phyloP scores from a whole-genome alignment of 2,797 vertebrate genomes.

The Loriculus beryllinus region DNA sequence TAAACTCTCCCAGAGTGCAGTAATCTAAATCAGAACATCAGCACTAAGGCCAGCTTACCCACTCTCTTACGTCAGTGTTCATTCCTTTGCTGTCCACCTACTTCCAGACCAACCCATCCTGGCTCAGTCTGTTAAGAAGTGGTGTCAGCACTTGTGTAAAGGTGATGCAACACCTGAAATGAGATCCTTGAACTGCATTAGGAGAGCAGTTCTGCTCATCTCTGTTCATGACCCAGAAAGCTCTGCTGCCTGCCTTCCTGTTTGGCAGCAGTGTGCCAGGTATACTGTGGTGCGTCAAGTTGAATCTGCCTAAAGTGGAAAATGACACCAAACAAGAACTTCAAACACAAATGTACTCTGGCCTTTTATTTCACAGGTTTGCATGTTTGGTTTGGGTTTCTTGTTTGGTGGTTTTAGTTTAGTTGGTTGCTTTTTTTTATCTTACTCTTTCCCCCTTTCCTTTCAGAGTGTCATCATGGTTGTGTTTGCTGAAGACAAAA shows the following conservation, averaged over 20 bases:
- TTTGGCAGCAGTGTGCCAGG: not conserved
- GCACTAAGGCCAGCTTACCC: not conserved
- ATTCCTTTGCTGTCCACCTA: slow-evolving; percentile 29
- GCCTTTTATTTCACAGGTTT: not conserved
- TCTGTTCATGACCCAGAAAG: slow-evolving; percentile 38
- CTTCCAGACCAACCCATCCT: slow-evolving; percentile 38
- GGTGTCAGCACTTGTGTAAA: slow-evolving; percentile 50
- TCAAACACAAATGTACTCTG: not conserved
- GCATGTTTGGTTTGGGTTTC: not conserved
- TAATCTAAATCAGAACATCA: not conserved
- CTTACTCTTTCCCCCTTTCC: not conserved
- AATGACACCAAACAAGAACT: not conserved
- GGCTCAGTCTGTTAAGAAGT: slow-evolving; percentile 3
- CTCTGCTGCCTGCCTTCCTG: not conserved
- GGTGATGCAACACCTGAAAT: slow-evolving; percentile 37
- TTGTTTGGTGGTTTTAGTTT: too few relatives aligned
- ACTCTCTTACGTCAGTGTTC: not conserved
- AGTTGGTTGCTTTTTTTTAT: not conserved
- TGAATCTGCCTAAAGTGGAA: not conserved
- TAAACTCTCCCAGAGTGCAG: not conserved
- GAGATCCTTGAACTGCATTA: slow-evolving; percentile 6
- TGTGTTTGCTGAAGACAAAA: slow-evolving; percentile 98
- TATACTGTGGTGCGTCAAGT: not conserved
- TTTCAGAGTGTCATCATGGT: slow-evolving; percentile 97
- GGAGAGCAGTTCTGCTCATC: slow-evolving; percentile 2